Percentiles rank a stretch among this genome's conserved stretches.
Evolutionary conservation across 2,113 vertebrate species (phyloP).

Genomic region (Phylloscopus whistleri): DNA sequence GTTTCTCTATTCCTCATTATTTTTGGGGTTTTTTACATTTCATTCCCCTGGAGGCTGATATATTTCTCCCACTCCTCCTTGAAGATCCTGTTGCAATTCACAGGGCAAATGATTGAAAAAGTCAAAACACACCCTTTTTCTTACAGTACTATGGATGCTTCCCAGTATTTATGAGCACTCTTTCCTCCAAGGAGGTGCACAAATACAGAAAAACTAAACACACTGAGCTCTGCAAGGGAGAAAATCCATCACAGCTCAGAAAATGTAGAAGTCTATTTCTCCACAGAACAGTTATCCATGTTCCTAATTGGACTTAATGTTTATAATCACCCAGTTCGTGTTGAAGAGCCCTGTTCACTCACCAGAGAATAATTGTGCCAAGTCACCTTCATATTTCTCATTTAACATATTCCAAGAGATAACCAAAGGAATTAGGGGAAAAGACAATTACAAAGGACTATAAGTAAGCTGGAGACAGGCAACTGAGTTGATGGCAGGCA

Average conservation of each 20-base stretch:
- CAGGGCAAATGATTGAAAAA: neutral
- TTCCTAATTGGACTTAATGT: conserved; percentile 7
- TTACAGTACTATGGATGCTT: neutral
- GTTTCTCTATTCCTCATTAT: neutral
- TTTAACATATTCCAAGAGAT: neutral
- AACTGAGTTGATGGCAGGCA: neutral
- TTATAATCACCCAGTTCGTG: neutral
- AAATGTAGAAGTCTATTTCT: neutral
- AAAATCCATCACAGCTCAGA: neutral
- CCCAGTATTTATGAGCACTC: neutral
- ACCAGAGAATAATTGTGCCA: neutral
- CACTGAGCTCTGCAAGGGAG: neutral
- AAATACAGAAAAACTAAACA: neutral
- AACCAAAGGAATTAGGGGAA: neutral
- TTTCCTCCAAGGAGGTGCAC: neutral
- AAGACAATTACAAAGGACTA: neutral
- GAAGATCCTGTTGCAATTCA: neutral
- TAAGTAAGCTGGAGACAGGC: neutral
- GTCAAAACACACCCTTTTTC: neutral
- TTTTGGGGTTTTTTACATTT: neutral
- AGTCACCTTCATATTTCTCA: conserved; percentile 28
- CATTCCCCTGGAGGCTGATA: neutral
- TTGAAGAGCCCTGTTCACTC: neutral
- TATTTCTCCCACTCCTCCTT: neutral
- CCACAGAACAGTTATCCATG: neutral